phyloP scores from a whole-genome alignment of 1,140 invertebrate species.

The Nymphalis io region DNA sequence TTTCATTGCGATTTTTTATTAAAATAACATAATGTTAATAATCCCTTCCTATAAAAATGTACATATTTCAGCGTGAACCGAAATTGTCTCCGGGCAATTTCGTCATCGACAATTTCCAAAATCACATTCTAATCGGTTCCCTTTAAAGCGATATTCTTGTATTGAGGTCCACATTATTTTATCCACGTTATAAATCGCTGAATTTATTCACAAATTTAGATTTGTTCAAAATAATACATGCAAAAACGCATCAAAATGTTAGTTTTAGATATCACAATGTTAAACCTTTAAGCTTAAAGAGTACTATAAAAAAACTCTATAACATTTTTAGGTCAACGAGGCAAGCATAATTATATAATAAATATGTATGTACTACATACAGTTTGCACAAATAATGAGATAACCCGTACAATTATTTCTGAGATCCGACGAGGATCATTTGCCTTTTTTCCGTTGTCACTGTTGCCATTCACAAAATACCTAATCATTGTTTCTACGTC shows the following conservation, averaged over 20 bases:
- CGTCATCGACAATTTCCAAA: constrained; percentile 34
- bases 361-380: no score
- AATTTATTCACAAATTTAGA: constrained; percentile 5
- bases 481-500: constrained; percentile 51
- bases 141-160: constrained; percentile 40
- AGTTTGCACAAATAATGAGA: no score
- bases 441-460: constrained; percentile 36
- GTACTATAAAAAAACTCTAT: no score
- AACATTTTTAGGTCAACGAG: no score
- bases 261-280: background rate
- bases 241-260: no score
- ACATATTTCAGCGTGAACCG: constrained; percentile 1
- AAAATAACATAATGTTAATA: background rate
- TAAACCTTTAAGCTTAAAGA: no score
- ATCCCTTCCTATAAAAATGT: constrained; percentile 6
- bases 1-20: background rate
- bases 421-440: no score
- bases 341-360: no score
- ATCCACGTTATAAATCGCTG: constrained; percentile 32
- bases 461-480: constrained; percentile 49
- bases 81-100: constrained; percentile 39
- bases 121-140: constrained; percentile 44
- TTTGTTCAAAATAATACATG: no score
- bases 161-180: constrained; percentile 39
- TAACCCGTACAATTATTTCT: no score